Base-by-base conservation (phyloP, 2,113 vertebrate genomes). In the Geococcyx californianus region DNA sequence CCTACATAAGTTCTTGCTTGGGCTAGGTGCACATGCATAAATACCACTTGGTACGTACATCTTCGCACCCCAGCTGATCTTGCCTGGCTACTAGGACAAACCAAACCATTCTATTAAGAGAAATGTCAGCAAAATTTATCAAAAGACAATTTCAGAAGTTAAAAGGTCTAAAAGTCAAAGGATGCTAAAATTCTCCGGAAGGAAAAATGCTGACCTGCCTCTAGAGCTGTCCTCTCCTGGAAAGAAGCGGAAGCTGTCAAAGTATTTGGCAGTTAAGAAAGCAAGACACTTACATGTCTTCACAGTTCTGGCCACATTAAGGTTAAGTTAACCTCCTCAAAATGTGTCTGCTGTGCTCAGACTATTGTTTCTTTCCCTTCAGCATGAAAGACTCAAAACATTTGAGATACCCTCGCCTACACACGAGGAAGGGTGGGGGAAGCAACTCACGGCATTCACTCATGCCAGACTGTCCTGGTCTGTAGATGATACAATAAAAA, bases 1-100 rank as follows among this genome's bases (percentile, higher is more conserved):
- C 28, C 14, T 34, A 9, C 18, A 44, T 40, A 59, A 84, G 36
- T 9, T 56, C 54, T 14, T 34, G 3, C 64, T 16, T 36, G 18
- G 25, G 31, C 54, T 17, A 54, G 28, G 13, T 10, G 9, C 58
- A 36, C 14, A 10, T 0, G 3, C 47, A 75, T 0, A 0, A 42
- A 19, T 23, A 51, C 7, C 28, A 28, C 42, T n/a, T 24, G 7
- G 28, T 58, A 66, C 21, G 4, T 15, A 23, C 5, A 9, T 8
- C 15, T 17, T 40, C 44, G 34, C 44, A 63, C n/a, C 36, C 29
- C 70, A 45, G 52, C 23, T 73, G 40, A 76, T 34, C 75, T 76
- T 10, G 7, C 31, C 33, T 34, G 33, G 4, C 44, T 67, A 82
- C 23, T n/a, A 14, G 15, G 19, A 69, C 70, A 79, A 87, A 80